Base-by-base conservation (phyloP, 2,113 vertebrate genomes). In the Lophius piscatorius region DNA sequence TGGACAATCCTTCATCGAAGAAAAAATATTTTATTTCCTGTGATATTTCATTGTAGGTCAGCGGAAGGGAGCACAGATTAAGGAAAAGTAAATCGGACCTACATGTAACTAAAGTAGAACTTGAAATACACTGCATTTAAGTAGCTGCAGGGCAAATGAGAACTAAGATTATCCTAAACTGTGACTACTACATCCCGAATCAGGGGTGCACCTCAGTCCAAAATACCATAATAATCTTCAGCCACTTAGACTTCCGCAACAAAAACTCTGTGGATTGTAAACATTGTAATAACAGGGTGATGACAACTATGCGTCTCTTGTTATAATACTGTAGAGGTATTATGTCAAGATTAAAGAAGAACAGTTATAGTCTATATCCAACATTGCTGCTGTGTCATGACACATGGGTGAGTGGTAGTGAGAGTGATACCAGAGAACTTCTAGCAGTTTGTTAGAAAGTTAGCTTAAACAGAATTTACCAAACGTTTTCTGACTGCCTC, bases 41-140 rank as follows among this genome's bases (percentile, higher is more conserved):
- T 69, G 52, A 49, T 29, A 51, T 72, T 68, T 78, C 5, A 46
- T 63, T 72, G 61, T n/a, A 70, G 29, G 63, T 57, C 66, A 70
- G 21, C 40, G 44, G 54, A 18, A 60, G 46, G 31, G 24, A 58
- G 55, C 17, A 44, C 12, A 21, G 7, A 42, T 10, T 11, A 36
- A 39, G 7, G 34, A 45, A 10, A 54, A 21, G 23, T 14, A 21
- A 5, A 26, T 35, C 2, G 57, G 11, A 12, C 5, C 33, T 35
- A 35, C 13, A 35, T 14, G 11, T 14, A 35, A 9, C 9, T 33
- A 33, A 20, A 23, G 8, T 5, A 34, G 39, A 5, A n/a, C n/a
- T n/a, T n/a, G n/a, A n/a, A n/a, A n/a, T n/a, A n/a, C n/a, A n/a
- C n/a, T n/a, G n/a, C n/a, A n/a, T n/a, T n/a, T n/a, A n/a, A n/a